Evolutionary conservation across 2,888 invertebrate species (phyloP).

Genomic region (Boloria euphrosyne): DNA sequence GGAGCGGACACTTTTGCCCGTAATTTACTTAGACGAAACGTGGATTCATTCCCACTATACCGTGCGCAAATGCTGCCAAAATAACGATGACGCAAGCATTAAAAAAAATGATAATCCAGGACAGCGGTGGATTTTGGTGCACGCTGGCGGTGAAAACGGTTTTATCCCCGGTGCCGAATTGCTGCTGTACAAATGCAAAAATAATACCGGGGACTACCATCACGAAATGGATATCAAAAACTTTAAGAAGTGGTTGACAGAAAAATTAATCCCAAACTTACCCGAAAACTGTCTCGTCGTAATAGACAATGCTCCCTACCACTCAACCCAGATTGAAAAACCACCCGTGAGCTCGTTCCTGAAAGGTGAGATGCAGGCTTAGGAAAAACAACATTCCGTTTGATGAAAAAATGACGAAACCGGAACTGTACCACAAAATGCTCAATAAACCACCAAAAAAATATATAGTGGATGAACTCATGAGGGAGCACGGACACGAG

Average conservation of each 20-base stretch:
- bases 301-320: too few relatives aligned
- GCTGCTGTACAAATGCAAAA: conserved; percentile 40
- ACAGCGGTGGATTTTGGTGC: conserved; percentile 25
- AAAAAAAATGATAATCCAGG: neutral
- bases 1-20: too few relatives aligned
- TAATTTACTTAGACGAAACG: too few relatives aligned
- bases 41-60: too few relatives aligned
- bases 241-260: conserved; percentile 9
- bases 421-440: neutral
- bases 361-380: neutral
- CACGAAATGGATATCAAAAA: conserved; percentile 37
- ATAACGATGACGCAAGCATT: too few relatives aligned
- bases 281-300: conserved; percentile 13
- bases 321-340: too few relatives aligned
- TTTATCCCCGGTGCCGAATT: conserved; percentile 39
- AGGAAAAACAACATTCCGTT: neutral
- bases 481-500: conserved; percentile 44
- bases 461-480: conserved; percentile 1
- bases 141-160: conserved; percentile 41
- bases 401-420: neutral
- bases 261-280: conserved; percentile 19
- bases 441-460: neutral
- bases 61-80: too few relatives aligned
- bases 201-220: conserved; percentile 40
- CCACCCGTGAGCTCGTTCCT: neutral